These are phyloP conservation scores for Adelges cooleyi DNA, from an alignment of 1,140 invertebrate species.

Conservation along the genomic window DNA sequence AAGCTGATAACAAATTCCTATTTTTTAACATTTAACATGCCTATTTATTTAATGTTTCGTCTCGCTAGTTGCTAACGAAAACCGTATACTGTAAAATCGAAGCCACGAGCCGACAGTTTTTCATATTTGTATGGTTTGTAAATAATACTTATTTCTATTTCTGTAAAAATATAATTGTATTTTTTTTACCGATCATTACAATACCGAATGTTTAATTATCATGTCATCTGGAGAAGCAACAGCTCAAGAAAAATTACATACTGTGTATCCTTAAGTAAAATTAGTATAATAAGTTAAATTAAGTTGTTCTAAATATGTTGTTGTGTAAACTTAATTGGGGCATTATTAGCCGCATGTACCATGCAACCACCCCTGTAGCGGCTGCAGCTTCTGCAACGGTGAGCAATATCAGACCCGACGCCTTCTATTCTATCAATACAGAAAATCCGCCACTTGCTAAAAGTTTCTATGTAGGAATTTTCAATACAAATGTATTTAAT, in stretches of 20 bases:
- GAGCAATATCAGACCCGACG: too few relatives aligned
- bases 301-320: neutral
- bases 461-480: constrained; percentile 6
- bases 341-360: neutral
- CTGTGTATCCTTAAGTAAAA: constrained; percentile 19
- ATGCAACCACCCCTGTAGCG: neutral
- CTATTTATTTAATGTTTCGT: too few relatives aligned
- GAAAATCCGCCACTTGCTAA: neutral
- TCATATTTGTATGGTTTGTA: too few relatives aligned
- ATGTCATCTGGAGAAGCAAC: neutral
- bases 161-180: too few relatives aligned
- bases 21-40: too few relatives aligned
- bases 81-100: too few relatives aligned
- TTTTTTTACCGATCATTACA: too few relatives aligned
- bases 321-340: neutral
- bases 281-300: neutral
- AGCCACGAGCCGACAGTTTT: too few relatives aligned
- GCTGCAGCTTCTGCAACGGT: neutral
- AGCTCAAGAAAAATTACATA: neutral
- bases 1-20: too few relatives aligned
- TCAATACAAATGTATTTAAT: neutral
- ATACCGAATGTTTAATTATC: neutral
- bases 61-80: too few relatives aligned
- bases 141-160: too few relatives aligned
- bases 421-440: neutral